Evolutionary conservation across 2,797 vertebrate species (phyloP), one percentile per base, ranked within the genome.

Genomic region (Acanthopagrus latus): DNA sequence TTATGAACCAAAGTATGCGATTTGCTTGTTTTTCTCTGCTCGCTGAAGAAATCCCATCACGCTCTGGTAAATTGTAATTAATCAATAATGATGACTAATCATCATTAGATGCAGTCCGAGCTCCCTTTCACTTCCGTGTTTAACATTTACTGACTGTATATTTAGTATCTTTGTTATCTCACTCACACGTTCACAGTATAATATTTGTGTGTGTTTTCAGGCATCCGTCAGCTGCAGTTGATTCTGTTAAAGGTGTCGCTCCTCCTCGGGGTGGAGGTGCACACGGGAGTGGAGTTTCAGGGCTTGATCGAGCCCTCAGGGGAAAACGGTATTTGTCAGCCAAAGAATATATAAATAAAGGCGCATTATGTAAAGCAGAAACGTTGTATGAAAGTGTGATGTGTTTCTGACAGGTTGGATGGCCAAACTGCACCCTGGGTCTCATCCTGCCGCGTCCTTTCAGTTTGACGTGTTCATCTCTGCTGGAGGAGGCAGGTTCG

Each of bases 201-300:
- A 70, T 48, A 47, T 51, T 0, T 7, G 16, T 64, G 20, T 80
- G 38, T 89, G 16, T 78, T 73, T 88, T 2, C 81, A 99, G 98
- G 97, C 88, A 99, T 99, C 86, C 96, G 98, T 60, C 97, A 99
- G 92, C 94, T 99, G 65, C 98, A 99, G 92, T 78, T 99, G 82
- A 94, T 99, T 75, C 92, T 99, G 21, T 78, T 99, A 88, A 98
- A 99, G 86, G 95, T 97, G 82, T 95, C 94, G 3, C 91, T 99
- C 65, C 92, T 99, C n/a, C 93, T 99, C 29, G 97, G 98, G 11
- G 97, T 99, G n/a, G 97, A 98, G 84, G 95, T 99, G 76, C 96
- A 98, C 91, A 95, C 93, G 27, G 96, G 94, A 0, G 94, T 98
- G 86, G 81, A 92, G 74, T 99, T 95, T 63, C 94, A 94, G 55